Percentiles rank a stretch among this genome's conserved stretches.
These are phyloP conservation scores for Molanna angustata DNA, from an alignment of 2,888 invertebrate species.

Conservation along the genomic window DNA sequence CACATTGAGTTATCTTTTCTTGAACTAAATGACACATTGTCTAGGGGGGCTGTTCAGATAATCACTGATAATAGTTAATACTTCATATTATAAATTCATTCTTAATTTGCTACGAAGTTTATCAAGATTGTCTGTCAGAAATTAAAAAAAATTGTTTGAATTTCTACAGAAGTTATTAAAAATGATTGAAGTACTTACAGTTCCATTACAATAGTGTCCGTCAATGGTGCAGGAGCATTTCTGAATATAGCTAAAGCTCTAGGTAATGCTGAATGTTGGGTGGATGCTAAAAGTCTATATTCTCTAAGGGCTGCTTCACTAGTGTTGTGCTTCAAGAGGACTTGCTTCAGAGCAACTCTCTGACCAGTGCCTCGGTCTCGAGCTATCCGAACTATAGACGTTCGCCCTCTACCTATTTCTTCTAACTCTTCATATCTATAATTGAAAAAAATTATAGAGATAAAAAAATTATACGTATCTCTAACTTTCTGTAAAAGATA, in stretches of 20 bases:
- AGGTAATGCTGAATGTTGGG: constrained; percentile 69
- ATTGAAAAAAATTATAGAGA: too few species aligned
- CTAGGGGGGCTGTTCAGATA: too few species aligned
- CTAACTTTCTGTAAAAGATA: too few species aligned
- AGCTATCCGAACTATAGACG: constrained; percentile 68
- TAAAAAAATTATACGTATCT: too few species aligned
- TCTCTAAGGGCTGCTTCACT: constrained; percentile 68
- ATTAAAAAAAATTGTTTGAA: too few species aligned
- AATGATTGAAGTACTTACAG: constrained; percentile 52
- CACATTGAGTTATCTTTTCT: too few species aligned
- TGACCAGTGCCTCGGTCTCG: constrained; percentile 73
- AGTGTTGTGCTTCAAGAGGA: constrained; percentile 51
- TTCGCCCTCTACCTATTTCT: constrained; percentile 71
- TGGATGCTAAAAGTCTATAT: constrained; percentile 64
- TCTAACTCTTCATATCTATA: constrained; percentile 61
- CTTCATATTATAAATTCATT: too few species aligned
- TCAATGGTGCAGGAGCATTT: constrained; percentile 66
- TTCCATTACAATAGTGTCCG: constrained; percentile 73
- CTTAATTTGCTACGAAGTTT: too few species aligned
- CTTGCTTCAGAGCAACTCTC: constrained; percentile 74
- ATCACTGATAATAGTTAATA: too few species aligned
- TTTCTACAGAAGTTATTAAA: too few species aligned
- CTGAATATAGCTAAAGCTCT: constrained; percentile 75
- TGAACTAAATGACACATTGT: too few species aligned
- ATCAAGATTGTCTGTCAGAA: too few species aligned